phyloP scores from a whole-genome alignment of 2,888 invertebrate genomes.

The Nemoura dubitans region DNA sequence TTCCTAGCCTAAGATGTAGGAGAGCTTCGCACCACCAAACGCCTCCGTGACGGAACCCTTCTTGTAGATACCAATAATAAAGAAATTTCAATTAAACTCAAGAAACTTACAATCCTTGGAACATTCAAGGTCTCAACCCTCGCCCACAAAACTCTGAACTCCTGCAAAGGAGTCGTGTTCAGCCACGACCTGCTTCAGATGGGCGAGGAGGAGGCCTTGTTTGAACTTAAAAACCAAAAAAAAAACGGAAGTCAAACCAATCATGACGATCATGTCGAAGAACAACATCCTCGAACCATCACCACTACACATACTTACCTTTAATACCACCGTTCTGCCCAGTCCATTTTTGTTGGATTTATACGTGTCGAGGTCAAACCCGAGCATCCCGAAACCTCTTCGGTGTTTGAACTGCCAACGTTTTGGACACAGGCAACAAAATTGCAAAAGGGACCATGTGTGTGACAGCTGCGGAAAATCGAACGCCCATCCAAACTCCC shows the following conservation, averaged over 20 bases:
- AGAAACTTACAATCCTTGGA: background rate
- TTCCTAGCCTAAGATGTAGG: background rate
- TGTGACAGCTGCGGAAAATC: background rate
- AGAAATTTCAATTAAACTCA: background rate
- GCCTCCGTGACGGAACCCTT: background rate
- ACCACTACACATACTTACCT: slow-evolving; percentile 20
- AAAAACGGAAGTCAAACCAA: background rate
- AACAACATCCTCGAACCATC: background rate
- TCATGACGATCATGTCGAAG: background rate
- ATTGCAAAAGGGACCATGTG: background rate
- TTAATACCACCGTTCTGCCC: background rate
- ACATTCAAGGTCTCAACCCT: background rate
- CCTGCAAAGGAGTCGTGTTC: background rate
- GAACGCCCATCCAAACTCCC: background rate
- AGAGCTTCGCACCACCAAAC: background rate
- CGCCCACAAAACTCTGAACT: background rate
- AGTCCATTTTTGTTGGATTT: slow-evolving; percentile 23
- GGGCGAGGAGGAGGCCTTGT: background rate
- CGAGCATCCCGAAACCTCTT: slow-evolving; percentile 1
- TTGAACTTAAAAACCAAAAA: background rate
- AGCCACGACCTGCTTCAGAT: background rate
- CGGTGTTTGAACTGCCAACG: background rate
- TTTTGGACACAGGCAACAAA: background rate
- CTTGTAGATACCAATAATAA: background rate
- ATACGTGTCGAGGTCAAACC: background rate